Base-by-base conservation (phyloP, 2,888 invertebrate genomes). In the Mythimna impura region DNA sequence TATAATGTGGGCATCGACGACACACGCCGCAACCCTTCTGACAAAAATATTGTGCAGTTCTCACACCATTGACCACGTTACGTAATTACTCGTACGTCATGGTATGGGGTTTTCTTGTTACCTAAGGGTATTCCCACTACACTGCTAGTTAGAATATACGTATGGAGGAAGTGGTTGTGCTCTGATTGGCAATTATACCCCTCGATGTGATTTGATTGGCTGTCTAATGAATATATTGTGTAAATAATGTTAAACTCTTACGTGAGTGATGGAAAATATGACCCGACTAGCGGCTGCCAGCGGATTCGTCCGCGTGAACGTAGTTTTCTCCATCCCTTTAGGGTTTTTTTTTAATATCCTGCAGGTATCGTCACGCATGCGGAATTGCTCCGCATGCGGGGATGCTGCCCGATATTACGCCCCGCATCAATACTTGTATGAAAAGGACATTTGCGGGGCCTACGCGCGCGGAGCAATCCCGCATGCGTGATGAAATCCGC, bases 201-300 rank as follows among this genome's bases (percentile, higher is more conserved):
- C 34, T 10, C 17, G 47, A 71, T 62, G 22, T 61, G 52, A 61
- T 43, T 47, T 25, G 71, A 52, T 69, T 63, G 30, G 25, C 25
- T 4, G n/a, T 22, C 52, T 10, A 40, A 54, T 40, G 54, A 50
- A 52, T 36, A 22, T 52, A 57, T n/a, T 52, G 12, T 36, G 34
- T 9, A 8, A 54, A 14, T 4, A 17, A 3, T 12, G 17, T n/a
- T 54, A 0, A 4, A 9, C 22, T 50, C 17, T 68, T 68, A 25
- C 61, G 25, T 14, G 14, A 3, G 34, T 61, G 22, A 50, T 54
- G 22, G 9, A 36, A 34, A 34, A 60, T 14, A 47, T 47, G 58
- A 65, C 8, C 36, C 3, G 17, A 65, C 36, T 36, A 52, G 30
- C 30, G 30, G 30, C 30, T 2, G 30, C 3, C 30, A 30, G 30